Percentiles rank a stretch among this genome's conserved stretches.
Conservation (phyloP, 2,888 invertebrate genomes). For the Synergus itoensis region DNA sequence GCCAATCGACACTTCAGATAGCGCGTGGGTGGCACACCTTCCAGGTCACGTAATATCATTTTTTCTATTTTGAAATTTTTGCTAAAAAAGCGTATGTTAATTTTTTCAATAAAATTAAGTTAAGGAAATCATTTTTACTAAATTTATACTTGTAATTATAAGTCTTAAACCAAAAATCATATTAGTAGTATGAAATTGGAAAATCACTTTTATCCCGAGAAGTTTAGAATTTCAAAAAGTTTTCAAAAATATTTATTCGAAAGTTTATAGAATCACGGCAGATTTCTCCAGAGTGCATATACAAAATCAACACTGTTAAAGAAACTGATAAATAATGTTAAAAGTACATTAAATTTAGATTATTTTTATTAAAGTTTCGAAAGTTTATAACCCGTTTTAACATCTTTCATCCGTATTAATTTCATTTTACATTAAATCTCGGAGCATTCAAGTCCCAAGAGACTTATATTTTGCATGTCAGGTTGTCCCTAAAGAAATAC, state of each 20-base stretch:
- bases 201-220: background rate
- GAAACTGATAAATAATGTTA: background rate
- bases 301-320: no score
- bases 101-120: background rate
- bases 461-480: background rate
- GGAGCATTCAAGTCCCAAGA: background rate
- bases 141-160: no score
- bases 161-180: background rate
- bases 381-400: background rate
- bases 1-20: constrained; percentile 30
- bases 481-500: background rate
- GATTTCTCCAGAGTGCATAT: no score
- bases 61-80: constrained; percentile 18
- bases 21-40: constrained; percentile 19
- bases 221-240: no score
- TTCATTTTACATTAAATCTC: constrained; percentile 7
- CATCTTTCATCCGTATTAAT: constrained; percentile 1
- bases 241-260: no score
- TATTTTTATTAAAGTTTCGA: constrained; percentile 11
- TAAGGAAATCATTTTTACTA: constrained; percentile 6
- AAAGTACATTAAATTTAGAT: background rate
- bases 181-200: background rate
- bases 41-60: constrained; percentile 31
- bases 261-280: no score
- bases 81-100: background rate